Conservation (phyloP, 2,797 vertebrate genomes). For the Heteromormyrus szaboi region DNA sequence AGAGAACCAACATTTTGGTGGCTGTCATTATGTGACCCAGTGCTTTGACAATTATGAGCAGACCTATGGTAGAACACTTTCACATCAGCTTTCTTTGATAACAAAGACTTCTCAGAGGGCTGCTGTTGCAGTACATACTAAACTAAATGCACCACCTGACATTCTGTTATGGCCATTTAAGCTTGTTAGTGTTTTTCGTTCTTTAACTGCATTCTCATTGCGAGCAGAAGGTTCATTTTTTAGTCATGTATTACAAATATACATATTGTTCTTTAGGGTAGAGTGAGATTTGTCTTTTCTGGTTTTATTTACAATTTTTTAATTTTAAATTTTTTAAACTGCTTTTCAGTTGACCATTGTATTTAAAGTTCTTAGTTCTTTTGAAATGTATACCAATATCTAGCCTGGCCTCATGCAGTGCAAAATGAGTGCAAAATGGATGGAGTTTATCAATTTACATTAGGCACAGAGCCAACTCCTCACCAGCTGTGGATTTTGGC, state of each 20-base stretch:
- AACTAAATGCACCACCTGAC: neutral
- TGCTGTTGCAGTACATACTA: neutral
- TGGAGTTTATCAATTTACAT: neutral
- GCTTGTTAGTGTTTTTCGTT: neutral
- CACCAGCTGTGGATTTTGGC: neutral
- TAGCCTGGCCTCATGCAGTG: neutral
- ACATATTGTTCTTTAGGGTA: neutral
- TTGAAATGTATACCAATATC: neutral
- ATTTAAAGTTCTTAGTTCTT: neutral
- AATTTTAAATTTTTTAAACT: neutral
- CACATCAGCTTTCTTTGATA: neutral
- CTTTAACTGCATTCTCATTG: neutral
- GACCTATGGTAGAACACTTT: neutral
- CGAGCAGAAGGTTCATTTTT: neutral
- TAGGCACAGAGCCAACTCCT: neutral
- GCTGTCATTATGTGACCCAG: neutral
- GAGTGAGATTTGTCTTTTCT: neutral
- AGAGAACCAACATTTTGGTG: neutral
- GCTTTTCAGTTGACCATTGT: neutral
- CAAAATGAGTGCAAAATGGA: neutral
- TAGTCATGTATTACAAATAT: neutral
- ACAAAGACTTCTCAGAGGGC: neutral
- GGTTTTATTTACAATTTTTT: neutral
- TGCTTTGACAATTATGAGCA: neutral
- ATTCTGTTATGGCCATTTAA: neutral